A percentile compares a stretch with the other conserved stretches of the same genome.
Evolutionary conservation across 2,113 vertebrate species (phyloP).

Genomic region (Dicentrarchus labrax): DNA sequence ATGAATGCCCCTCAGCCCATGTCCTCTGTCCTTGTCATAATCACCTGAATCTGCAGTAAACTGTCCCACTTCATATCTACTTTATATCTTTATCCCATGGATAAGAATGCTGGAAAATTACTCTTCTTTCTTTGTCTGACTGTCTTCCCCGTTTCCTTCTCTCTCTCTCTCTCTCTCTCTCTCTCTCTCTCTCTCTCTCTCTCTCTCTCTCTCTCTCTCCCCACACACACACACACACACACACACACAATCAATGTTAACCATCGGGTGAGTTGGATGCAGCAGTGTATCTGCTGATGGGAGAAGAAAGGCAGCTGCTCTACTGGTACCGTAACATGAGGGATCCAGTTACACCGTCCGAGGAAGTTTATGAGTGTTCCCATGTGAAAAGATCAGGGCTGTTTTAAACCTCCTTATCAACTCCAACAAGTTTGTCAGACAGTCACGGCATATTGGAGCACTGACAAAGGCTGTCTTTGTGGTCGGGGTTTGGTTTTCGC

Average conservation of each 20-base stretch:
- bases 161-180: too few relatives aligned
- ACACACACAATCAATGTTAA: constrained; percentile 49
- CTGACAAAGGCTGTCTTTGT: constrained; percentile 84
- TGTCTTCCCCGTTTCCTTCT: constrained; percentile 4
- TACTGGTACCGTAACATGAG: constrained; percentile 72
- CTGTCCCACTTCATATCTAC: constrained; percentile 63
- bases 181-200: too few relatives aligned
- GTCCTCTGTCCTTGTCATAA: constrained; percentile 70
- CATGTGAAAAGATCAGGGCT: constrained; percentile 65
- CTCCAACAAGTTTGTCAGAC: constrained; percentile 78
- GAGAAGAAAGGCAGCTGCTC: constrained; percentile 61
- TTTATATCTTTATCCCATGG: constrained; percentile 69
- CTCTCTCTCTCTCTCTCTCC: too few relatives aligned
- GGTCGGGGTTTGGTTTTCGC: constrained; percentile 57
- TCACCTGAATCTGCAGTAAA: constrained; percentile 81
- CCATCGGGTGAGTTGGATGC: constrained; percentile 58
- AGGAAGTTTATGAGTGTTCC: constrained; percentile 77
- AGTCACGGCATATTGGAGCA: constrained; percentile 86
- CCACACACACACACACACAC: constrained; percentile 30
- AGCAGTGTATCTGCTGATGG: constrained; percentile 63
- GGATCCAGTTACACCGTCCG: constrained; percentile 78
- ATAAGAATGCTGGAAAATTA: constrained; percentile 65
- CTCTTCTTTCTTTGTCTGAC: constrained; percentile 32
- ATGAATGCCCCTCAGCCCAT: constrained; percentile 67
- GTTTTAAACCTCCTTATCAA: constrained; percentile 81